phyloP scores from a whole-genome alignment of 35 echinoderm and acorn worm species.

The Lytechinus pictus region DNA sequence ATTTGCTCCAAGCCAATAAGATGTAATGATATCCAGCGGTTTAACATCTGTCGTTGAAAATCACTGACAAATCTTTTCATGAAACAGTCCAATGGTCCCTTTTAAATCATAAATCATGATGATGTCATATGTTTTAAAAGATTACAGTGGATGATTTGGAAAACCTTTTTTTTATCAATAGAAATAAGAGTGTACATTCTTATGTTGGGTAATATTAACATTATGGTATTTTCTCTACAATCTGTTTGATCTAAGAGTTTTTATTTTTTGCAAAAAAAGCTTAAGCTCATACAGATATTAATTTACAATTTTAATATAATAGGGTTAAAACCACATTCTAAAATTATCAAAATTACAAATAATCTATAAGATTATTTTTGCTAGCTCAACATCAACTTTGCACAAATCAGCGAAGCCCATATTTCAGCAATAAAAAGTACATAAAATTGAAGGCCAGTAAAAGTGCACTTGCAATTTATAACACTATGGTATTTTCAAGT shows the following conservation, averaged over 20 bases:
- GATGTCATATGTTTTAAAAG: no score
- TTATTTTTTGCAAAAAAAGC: not conserved
- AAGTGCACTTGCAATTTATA: not conserved
- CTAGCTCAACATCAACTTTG: not conserved
- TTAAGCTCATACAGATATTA: not conserved
- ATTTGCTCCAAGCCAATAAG: no score
- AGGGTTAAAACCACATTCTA: not conserved
- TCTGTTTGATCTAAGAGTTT: not conserved
- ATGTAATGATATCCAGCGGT: no score
- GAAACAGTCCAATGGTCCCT: no score
- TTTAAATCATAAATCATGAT: no score
- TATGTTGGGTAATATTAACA: not conserved
- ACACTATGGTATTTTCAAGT: not conserved
- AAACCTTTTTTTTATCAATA: no score
- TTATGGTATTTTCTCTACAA: not conserved
- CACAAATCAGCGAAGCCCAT: not conserved
- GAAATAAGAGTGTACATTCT: not conserved
- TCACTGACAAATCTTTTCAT: no score
- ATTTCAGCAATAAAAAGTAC: slow-evolving; percentile 20
- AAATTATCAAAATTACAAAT: not conserved
- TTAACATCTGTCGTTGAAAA: no score
- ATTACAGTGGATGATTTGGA: no score
- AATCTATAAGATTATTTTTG: not conserved
- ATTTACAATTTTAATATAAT: not conserved
- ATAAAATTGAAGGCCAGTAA: not conserved